These are phyloP conservation scores for Sycobia sp. DNA, from an alignment of 1,140 invertebrate genomes.

Conservation along the genomic window DNA sequence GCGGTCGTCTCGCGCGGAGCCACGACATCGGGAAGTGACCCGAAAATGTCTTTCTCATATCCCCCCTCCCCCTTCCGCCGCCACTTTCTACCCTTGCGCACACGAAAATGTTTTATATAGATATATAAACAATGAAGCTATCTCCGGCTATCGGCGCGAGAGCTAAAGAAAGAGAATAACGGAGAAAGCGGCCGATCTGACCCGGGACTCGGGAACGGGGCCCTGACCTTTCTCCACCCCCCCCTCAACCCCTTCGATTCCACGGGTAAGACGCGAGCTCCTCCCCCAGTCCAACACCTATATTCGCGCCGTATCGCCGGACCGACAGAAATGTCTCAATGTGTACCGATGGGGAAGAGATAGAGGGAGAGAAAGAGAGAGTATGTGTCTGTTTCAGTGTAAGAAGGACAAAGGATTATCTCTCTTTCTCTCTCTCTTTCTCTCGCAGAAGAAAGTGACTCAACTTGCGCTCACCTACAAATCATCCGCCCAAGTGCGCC, in stretches of 20 bases:
- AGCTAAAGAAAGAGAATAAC: no score
- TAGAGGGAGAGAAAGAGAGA: no score
- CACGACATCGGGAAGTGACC: constrained; percentile 19
- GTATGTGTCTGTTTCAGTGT: no score
- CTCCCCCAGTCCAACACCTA: neutral
- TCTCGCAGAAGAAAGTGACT: no score
- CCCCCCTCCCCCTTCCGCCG: neutral
- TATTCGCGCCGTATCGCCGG: constrained; percentile 36
- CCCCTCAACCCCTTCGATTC: no score
- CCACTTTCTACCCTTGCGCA: constrained; percentile 34
- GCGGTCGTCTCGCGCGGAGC: neutral
- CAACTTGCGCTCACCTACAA: no score
- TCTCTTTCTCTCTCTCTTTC: no score
- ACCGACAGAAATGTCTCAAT: constrained; percentile 49
- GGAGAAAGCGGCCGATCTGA: constrained; percentile 6
- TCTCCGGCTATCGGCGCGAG: constrained; percentile 48
- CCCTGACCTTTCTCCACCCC: constrained; percentile 38
- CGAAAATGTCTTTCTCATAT: constrained; percentile 20
- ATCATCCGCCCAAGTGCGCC: no score
- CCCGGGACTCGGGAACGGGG: constrained; percentile 37
- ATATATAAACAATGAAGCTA: constrained; percentile 52
- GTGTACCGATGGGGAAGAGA: constrained; percentile 17
- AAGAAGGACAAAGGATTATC: no score
- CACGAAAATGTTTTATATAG: constrained; percentile 46
- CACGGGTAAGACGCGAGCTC: no score